Conservation (phyloP, 2,113 vertebrate genomes). For the Thalassoma bifasciatum region DNA sequence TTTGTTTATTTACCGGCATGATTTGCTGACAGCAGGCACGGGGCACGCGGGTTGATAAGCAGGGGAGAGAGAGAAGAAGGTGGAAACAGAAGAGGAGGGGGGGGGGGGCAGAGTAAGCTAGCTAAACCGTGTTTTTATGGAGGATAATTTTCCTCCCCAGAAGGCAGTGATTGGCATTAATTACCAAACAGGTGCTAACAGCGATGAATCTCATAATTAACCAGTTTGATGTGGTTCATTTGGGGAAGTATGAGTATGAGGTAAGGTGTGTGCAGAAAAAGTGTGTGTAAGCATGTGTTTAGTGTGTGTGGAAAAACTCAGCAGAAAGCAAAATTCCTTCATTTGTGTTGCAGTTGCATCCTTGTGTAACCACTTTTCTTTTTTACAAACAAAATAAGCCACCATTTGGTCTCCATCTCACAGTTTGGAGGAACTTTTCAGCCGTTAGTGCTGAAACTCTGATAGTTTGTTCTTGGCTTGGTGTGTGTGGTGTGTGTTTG, state of each 20-base stretch:
- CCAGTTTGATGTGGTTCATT: slow-evolving; percentile 73
- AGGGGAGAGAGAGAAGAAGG: slow-evolving; percentile 25
- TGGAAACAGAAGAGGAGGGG: slow-evolving; percentile 30
- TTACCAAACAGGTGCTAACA: slow-evolving; percentile 80
- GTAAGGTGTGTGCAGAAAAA: slow-evolving; percentile 6
- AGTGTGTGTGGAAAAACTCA: slow-evolving; percentile 9
- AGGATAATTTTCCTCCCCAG: slow-evolving; percentile 73
- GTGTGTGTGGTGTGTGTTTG: too few species aligned
- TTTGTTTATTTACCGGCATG: slow-evolving; percentile 68
- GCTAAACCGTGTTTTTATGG: slow-evolving; percentile 65
- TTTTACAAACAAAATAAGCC: neutral
- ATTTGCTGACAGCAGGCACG: slow-evolving; percentile 64
- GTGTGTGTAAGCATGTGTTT: slow-evolving; percentile 8
- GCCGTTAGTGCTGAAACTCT: neutral
- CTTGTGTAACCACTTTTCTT: neutral
- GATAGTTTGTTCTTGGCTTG: neutral
- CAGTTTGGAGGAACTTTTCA: neutral
- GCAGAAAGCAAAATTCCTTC: too few species aligned
- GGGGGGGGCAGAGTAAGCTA: slow-evolving; percentile 43
- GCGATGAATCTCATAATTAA: slow-evolving; percentile 77
- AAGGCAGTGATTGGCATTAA: slow-evolving; percentile 81
- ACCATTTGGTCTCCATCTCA: too few species aligned
- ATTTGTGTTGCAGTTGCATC: neutral
- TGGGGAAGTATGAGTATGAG: slow-evolving; percentile 52
- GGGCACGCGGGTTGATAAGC: slow-evolving; percentile 62